Evolutionary conservation across 1,140 invertebrate species (phyloP), one percentile per base, ranked within the genome.

Genomic region (Rhizoglyphus robini): DNA sequence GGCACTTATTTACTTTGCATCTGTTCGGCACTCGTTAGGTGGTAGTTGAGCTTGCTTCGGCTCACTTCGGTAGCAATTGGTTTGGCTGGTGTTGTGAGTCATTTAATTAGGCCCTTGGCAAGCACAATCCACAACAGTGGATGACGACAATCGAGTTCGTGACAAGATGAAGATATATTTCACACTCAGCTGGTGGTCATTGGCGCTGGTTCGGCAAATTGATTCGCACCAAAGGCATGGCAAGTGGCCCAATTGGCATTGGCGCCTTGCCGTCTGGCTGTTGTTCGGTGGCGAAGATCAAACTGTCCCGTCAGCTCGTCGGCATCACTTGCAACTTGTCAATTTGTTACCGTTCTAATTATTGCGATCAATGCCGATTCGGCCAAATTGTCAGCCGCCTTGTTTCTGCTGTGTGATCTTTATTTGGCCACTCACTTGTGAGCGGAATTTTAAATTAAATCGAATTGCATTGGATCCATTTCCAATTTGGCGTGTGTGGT

Each of bases 401-500:
- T n/a, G n/a, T n/a, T n/a, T n/a, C n/a, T n/a, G n/a, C n/a, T n/a
- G n/a, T 41, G 8, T 41, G 36, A 41, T 41, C 36, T 41, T 41
- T 41, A 41, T 41, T 41, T 41, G 8, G 36, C 36, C 36, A 41
- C 8, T 25, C 51, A 54, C 51, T 54, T 54, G 51, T 54, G 51
- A 54, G 51, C 51, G 20, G 51, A 54, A 54, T 54, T 54, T 54
- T 54, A 54, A 54, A 54, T 54, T 54, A 20, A 20, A 54, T 54
- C 31, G 51, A 54, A 54, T 32, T 54, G 51, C 51, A 41, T 54
- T 23, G 51, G 20, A 54, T 54, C 51, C 23, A 32, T 54, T 54
- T 54, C 51, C 51, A 54, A 54, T 54, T 54, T 54, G 23, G 51
- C 31, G 51, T 54, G 8, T 54, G 51, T 54, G 8, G 23, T 46